Conservation (phyloP, 2,797 vertebrate species). For the Cossypha polioptera region DNA sequence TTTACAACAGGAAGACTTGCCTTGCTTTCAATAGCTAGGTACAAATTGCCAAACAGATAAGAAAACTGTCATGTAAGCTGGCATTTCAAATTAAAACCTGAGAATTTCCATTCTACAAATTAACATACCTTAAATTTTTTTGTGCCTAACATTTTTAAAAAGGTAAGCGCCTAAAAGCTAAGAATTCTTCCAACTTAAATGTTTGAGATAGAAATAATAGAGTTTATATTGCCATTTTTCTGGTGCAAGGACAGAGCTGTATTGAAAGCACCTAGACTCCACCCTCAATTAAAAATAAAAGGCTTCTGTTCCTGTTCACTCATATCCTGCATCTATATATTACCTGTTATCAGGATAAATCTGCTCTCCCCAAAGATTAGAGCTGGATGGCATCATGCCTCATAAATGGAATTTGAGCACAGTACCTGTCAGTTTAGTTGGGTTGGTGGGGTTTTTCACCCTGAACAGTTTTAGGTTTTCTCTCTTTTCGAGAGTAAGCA, state of each 20-base stretch:
- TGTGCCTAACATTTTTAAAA: not conserved
- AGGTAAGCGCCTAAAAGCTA: not conserved
- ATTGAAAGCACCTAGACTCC: not conserved
- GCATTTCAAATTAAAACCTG: not conserved
- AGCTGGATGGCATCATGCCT: not conserved
- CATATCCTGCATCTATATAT: not conserved
- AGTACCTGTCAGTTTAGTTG: not conserved
- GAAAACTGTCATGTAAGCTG: not conserved
- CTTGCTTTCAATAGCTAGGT: not conserved
- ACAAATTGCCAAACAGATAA: not conserved
- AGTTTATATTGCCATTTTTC: not conserved
- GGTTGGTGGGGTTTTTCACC: not conserved
- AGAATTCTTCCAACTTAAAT: not conserved
- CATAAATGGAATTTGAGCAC: not conserved
- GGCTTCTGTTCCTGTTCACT: not conserved
- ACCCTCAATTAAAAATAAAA: not conserved
- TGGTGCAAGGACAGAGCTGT: not conserved
- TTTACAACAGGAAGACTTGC: not conserved
- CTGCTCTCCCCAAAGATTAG: not conserved
- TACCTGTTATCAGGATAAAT: not conserved
- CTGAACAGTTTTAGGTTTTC: not conserved
- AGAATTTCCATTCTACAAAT: not conserved
- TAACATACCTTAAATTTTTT: not conserved
- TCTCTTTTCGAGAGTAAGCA: not conserved
- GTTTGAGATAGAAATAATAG: not conserved